Evolutionary conservation across 2,797 vertebrate genomes (phyloP), one percentile per base, ranked within the genome.

Genomic region (Tokudaia tokunoshimensis): DNA sequence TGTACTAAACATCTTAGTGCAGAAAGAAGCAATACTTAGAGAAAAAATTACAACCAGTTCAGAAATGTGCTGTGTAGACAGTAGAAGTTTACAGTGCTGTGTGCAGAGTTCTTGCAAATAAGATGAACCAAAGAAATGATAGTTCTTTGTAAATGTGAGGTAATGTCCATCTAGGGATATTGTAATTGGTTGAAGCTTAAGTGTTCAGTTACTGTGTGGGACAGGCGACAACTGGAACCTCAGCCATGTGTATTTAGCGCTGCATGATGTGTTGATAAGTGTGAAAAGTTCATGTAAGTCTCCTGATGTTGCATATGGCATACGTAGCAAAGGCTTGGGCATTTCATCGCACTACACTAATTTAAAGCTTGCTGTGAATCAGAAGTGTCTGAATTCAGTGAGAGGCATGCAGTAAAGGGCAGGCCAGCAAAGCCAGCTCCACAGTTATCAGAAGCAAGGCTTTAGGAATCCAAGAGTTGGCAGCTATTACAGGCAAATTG

Each of bases 51-150:
- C 31, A 92, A 2, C 75, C 50, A 85, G 3, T 92, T 90, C 47
- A 86, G 67, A 95, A 91, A 55, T 79, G 41, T 19, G 41, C 41
- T 37, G 1, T 86, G 44, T 63, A 76, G 20, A 93, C 11, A 90
- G 52, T 59, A 29, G 72, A 74, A 52, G 7, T 95, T 96, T 83
- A 70, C n/a, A 50, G 78, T 92, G 37, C 61, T 94, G 74, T 75
- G 24, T 86, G 4, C 67, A 31, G 37, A 26, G 5, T 83, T 94
- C 41, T 94, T 63, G 41, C 4, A 86, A 52, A 37, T 85, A 79
- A 74, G 93, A 34, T 67, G 63, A 83, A 50, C 50, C 57, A 14
- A 47, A n/a, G 65, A 80, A n/a, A 5, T 20, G 12, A 2, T n/a
- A 17, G 47, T 74, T 85, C 31, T 84, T 91, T 74, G 37, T 78